A percentile compares a stretch with the other conserved stretches of the same genome.
Evolutionary conservation across 2,888 invertebrate species (phyloP).

Genomic region (Lepidochitona cinerea): DNA sequence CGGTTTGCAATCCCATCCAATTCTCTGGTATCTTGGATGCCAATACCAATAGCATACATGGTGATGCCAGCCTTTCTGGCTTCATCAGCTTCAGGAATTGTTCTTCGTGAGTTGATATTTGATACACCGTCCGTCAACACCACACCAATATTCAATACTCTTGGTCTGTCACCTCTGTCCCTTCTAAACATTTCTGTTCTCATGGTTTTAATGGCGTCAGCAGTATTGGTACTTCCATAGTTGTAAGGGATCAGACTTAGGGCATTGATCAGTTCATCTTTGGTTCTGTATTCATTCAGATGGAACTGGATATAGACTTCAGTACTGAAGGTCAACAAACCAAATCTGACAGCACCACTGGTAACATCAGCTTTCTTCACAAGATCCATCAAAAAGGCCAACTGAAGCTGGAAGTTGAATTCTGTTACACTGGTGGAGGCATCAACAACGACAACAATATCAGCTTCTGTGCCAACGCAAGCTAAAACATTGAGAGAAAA

Average conservation of each 20-base stretch:
- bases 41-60: conserved; percentile 50
- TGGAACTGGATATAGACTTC: conserved; percentile 54
- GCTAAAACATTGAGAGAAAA: not conserved
- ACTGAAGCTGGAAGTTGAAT: conserved; percentile 40
- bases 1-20: conserved; percentile 40
- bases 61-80: conserved; percentile 39
- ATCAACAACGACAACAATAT: conserved; percentile 50
- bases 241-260: conserved; percentile 49
- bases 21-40: conserved; percentile 41
- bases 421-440: conserved; percentile 47
- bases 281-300: conserved; percentile 42
- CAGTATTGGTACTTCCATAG: conserved; percentile 64
- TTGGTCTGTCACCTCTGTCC: conserved; percentile 54
- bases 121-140: conserved; percentile 67
- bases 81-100: conserved; percentile 55
- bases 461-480: conserved; percentile 25
- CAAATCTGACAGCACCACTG: conserved; percentile 21
- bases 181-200: conserved; percentile 48
- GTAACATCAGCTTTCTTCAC: conserved; percentile 30
- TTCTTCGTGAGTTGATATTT: conserved; percentile 55
- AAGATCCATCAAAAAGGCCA: conserved; percentile 37
- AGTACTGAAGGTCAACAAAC: conserved; percentile 43
- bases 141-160: conserved; percentile 53
- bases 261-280: conserved; percentile 40
- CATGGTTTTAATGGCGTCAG: conserved; percentile 53